Base-by-base conservation (phyloP, 2,113 vertebrate species). In the Takifugu flavidus region DNA sequence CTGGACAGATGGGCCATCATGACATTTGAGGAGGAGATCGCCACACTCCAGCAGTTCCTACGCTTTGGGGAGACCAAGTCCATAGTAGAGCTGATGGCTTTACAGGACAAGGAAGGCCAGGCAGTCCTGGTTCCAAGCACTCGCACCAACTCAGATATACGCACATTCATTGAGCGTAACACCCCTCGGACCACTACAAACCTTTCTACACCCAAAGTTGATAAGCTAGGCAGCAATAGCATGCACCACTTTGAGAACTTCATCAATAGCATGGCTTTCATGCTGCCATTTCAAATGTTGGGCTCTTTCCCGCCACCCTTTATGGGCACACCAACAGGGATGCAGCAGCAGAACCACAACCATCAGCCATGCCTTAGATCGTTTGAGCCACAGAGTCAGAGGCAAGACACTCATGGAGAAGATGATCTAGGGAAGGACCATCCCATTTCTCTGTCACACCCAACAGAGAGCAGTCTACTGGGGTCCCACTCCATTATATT, bases 61-160 rank as follows among this genome's bases (percentile, higher is more conserved):
- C 96, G 97, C 43, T 99, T 99, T 59, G 96, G 97, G 14, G 97
- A 99, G 86, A 99, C 97, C 6, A 99, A 98, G 62, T 96, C 97
- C 68, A 98, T 99, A 7, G 97, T 98, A 49, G 97, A 99, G 81
- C 91, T 98, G 73, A 99, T 99, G 97, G 94, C 93, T 26, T 88
- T 97, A 74, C 96, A 98, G 64, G 97, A 98, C 79, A 97, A 97
- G 78, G 96, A 99, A 75, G 95, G 94, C 5, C 95, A 94, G 57
- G 85, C 94, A 0, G 88, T 96, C 27, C 27, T 93, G 67, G 85
- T 96, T 25, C 95, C 95, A 0, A 92, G 92, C 20, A 82, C 93
- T 1, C 82, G 93, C 14, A 90, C 93, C 14, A 97, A 92, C 67
- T 94, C 96, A 13, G 97, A 98, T 65, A 98, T 99, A 74, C 91